phyloP scores from a whole-genome alignment of 2,113 vertebrate genomes.

The Python bivittatus region DNA sequence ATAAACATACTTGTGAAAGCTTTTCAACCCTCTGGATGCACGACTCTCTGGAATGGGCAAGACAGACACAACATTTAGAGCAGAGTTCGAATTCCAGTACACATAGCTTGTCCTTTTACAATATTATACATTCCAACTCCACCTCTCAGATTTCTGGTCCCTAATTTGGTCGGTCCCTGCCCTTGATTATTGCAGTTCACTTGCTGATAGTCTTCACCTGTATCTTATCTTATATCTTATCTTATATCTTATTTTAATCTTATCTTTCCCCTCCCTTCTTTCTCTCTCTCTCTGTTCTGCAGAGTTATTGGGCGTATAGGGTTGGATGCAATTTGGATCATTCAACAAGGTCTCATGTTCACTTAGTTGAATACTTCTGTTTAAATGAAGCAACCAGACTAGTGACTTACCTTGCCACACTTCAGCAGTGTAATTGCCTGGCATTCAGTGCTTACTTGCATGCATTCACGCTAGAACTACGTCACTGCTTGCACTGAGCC shows the following conservation, averaged over 20 bases:
- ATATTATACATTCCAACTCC: neutral
- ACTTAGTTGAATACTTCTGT: neutral
- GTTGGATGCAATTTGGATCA: neutral
- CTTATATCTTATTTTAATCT: neutral
- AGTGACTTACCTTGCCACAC: neutral
- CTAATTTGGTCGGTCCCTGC: neutral
- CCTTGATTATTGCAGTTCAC: neutral
- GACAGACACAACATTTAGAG: neutral
- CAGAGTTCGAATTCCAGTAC: neutral
- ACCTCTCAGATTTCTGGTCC: neutral
- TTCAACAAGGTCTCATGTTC: neutral
- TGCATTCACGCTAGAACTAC: neutral
- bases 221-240: neutral
- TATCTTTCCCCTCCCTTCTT: neutral
- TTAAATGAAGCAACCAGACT: neutral
- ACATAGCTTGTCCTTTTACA: neutral
- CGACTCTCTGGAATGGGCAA: neutral
- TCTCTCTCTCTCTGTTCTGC: neutral
- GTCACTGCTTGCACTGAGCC: neutral
- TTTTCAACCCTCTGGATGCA: conserved; percentile 26
- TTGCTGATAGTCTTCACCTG: neutral
- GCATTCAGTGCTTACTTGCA: neutral
- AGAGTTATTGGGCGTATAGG: neutral
- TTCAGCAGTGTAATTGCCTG: neutral
- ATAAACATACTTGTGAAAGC: neutral